These are phyloP conservation scores for Halcyon leucocephala DNA, from an alignment of 2,797 vertebrate species.

Conservation along the genomic window DNA sequence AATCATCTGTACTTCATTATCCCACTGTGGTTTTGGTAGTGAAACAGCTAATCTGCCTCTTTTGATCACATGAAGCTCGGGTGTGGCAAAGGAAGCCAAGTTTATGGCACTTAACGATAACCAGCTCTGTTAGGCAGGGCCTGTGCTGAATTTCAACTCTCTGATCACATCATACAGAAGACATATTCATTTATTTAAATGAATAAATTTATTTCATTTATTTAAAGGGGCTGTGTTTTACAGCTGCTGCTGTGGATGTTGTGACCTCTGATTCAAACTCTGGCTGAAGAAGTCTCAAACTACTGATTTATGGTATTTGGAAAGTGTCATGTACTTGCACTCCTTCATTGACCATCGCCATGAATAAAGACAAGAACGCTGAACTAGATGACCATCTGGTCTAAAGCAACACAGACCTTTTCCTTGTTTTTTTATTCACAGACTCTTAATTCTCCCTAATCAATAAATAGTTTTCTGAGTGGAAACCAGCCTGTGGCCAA, in stretches of 20 bases:
- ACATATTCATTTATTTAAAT: neutral
- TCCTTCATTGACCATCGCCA: fast-evolving
- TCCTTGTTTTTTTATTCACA: neutral
- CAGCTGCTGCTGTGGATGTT: neutral
- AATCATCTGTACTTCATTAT: neutral
- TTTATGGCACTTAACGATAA: neutral
- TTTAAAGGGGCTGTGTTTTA: neutral
- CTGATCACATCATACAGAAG: neutral
- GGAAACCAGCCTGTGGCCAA: neutral
- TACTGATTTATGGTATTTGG: neutral
- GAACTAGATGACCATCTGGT: neutral
- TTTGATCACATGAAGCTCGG: neutral
- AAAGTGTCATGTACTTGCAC: neutral
- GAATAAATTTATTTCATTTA: neutral
- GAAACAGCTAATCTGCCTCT: neutral
- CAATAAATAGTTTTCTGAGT: neutral
- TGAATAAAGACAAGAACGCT: fast-evolving
- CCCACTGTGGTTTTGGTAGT: neutral
- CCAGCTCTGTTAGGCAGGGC: neutral
- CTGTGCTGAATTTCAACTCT: neutral
- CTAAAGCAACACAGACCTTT: neutral
- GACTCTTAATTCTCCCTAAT: neutral
- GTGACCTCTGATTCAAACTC: neutral
- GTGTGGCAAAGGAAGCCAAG: neutral
- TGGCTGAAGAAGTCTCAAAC: neutral